Percentiles rank a stretch among this genome's conserved stretches.
phyloP scores from a whole-genome alignment of 2,888 invertebrate genomes.

The Invenusta paracnida region DNA sequence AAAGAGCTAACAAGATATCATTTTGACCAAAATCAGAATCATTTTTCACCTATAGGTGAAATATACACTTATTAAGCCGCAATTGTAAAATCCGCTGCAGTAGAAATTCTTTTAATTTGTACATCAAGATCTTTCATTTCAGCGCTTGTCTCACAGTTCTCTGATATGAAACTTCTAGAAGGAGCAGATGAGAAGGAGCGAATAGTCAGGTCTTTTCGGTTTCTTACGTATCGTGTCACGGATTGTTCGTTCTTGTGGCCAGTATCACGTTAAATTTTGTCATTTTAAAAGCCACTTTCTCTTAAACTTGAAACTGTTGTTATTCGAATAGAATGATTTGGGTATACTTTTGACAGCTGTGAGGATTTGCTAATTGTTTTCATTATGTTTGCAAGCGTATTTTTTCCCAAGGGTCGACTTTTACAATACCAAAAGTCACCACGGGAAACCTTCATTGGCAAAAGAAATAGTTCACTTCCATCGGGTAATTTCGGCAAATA shows the following conservation, averaged over 20 bases:
- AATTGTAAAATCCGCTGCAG: too few relatives aligned
- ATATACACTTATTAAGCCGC: too few relatives aligned
- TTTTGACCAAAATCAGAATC: too few relatives aligned
- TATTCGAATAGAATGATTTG: constrained; percentile 3
- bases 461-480: background rate
- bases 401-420: background rate
- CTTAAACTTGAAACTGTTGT: background rate
- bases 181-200: background rate
- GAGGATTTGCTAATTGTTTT: background rate
- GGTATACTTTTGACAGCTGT: background rate
- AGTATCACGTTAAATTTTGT: background rate
- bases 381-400: background rate
- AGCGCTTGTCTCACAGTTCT: too few relatives aligned
- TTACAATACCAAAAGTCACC: background rate
- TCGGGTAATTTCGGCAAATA: background rate
- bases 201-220: background rate
- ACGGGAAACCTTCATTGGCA: background rate
- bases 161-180: background rate
- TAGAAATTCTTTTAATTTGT: too few relatives aligned
- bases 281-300: background rate
- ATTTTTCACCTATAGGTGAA: too few relatives aligned
- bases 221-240: background rate
- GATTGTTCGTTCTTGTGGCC: background rate
- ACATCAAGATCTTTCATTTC: too few relatives aligned
- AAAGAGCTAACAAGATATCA: too few relatives aligned